These are phyloP conservation scores for Philopotamus ludificatus DNA, from an alignment of 1,140 invertebrate species.

Conservation along the genomic window DNA sequence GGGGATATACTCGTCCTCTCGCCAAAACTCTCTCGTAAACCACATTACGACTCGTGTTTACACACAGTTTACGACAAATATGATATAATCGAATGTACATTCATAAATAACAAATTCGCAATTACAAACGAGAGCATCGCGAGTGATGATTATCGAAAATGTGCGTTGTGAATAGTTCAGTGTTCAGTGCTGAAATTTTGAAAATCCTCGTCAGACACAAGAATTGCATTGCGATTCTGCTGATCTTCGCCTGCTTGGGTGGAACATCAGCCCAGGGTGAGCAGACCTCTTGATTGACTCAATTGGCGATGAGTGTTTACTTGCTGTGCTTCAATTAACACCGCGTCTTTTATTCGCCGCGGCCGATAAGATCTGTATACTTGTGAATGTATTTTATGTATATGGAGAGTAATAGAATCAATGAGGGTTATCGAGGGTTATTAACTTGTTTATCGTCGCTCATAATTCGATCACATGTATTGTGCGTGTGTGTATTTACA, in stretches of 20 bases:
- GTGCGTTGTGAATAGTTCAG: not conserved
- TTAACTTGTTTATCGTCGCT: too few species aligned
- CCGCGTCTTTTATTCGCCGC: not conserved
- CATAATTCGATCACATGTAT: too few species aligned
- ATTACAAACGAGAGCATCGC: not conserved
- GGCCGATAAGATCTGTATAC: not conserved
- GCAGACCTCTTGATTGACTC: slow-evolving; percentile 31
- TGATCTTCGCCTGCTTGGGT: slow-evolving; percentile 6
- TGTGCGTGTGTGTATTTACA: too few species aligned
- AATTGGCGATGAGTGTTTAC: slow-evolving; percentile 29
- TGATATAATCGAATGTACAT: too few species aligned
- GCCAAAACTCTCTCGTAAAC: too few species aligned
- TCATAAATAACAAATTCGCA: not conserved
- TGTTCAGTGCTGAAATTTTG: not conserved
- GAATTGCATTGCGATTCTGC: too few species aligned
- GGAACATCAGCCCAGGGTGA: slow-evolving; percentile 27
- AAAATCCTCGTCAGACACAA: too few species aligned
- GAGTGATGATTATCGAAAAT: slow-evolving; percentile 1
- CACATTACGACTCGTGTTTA: too few species aligned
- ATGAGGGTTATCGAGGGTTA: too few species aligned
- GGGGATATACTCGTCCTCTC: not conserved
- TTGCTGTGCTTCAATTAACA: slow-evolving; percentile 13
- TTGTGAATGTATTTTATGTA: too few species aligned
- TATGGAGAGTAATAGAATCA: too few species aligned
- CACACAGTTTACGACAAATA: too few species aligned